Evolutionary conservation across 92 coral and sea anemone genomes (phyloP).

Genomic region (Phenganax stokvisi): DNA sequence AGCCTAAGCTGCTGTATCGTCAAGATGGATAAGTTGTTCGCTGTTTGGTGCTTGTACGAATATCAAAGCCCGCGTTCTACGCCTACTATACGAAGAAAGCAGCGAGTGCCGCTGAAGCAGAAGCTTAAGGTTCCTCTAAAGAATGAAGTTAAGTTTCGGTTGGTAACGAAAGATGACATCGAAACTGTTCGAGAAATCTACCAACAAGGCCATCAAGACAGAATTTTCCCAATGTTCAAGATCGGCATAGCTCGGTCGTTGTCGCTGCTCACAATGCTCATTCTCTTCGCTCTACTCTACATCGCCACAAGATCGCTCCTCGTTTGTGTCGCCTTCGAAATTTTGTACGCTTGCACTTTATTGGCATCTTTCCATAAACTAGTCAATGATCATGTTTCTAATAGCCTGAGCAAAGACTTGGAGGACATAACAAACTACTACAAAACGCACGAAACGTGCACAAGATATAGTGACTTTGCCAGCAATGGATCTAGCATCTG

Average conservation of each 20-base stretch:
- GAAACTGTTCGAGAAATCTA: conserved; percentile 34
- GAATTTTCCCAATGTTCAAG: conserved; percentile 34
- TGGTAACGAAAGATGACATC: conserved; percentile 33
- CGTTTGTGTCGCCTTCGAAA: conserved; percentile 27
- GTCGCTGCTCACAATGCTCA: conserved; percentile 16
- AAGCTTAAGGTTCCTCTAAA: conserved; percentile 24
- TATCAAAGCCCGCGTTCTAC: conserved; percentile 39
- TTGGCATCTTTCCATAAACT: conserved; percentile 50
- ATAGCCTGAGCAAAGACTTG: conserved; percentile 60
- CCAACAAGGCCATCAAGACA: conserved; percentile 35
- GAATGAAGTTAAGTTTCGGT: conserved; percentile 33
- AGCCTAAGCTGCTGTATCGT: conserved; percentile 12
- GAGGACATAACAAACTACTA: conserved; percentile 50
- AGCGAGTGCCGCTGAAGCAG: conserved; percentile 11
- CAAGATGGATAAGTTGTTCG: conserved; percentile 41
- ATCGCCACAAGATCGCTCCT: conserved; percentile 23
- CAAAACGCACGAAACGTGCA: conserved; percentile 38
- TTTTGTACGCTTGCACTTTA: conserved; percentile 37
- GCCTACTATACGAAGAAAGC: conserved; percentile 33
- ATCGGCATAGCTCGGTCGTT: conserved; percentile 22
- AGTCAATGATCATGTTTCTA: conserved; percentile 55
- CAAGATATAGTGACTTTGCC: conserved; percentile 29
- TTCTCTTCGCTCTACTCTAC: conserved; percentile 14
- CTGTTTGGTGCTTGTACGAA: conserved; percentile 41
- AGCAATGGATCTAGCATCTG: conserved; percentile 63